Conservation (phyloP, 30 jellyfish, hydroid and myxozoan species). For the Phacellophora camtschatica region DNA sequence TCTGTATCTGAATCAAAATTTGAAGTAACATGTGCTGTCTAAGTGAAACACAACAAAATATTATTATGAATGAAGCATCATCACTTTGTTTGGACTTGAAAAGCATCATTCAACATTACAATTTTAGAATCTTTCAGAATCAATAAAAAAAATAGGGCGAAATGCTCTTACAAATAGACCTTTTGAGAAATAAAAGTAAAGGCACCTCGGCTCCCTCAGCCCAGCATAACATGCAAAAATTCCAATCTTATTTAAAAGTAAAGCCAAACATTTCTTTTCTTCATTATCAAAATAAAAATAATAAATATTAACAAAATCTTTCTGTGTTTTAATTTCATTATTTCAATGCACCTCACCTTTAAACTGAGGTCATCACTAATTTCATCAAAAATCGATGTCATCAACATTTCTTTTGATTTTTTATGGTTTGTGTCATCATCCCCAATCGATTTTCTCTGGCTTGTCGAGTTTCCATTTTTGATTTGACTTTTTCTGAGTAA, state of each 20-base stretch:
- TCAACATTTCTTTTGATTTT: not conserved
- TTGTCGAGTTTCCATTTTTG: not conserved
- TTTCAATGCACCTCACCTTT: not conserved
- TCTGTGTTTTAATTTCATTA: not conserved
- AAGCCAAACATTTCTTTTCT: not conserved
- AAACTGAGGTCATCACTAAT: slow-evolving; percentile 26
- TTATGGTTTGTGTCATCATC: not conserved
- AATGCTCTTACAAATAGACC: too few species aligned
- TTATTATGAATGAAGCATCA: too few species aligned
- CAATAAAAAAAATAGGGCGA: too few species aligned
- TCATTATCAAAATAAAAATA: not conserved
- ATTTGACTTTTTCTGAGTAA: slow-evolving; percentile 21
- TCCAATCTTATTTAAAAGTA: too few species aligned
- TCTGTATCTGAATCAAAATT: slow-evolving; percentile 11
- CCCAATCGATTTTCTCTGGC: not conserved
- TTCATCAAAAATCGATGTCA: slow-evolving; percentile 4
- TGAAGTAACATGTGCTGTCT: not conserved
- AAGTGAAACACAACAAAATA: too few species aligned
- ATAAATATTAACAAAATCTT: not conserved
- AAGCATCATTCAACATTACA: too few species aligned
- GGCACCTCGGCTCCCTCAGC: too few species aligned
- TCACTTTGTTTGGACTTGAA: too few species aligned
- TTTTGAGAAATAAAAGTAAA: too few species aligned
- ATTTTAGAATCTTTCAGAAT: too few species aligned
- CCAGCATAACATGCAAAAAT: too few species aligned